Base-by-base conservation (phyloP, 1,140 invertebrate genomes). In the Radopholus similis region DNA sequence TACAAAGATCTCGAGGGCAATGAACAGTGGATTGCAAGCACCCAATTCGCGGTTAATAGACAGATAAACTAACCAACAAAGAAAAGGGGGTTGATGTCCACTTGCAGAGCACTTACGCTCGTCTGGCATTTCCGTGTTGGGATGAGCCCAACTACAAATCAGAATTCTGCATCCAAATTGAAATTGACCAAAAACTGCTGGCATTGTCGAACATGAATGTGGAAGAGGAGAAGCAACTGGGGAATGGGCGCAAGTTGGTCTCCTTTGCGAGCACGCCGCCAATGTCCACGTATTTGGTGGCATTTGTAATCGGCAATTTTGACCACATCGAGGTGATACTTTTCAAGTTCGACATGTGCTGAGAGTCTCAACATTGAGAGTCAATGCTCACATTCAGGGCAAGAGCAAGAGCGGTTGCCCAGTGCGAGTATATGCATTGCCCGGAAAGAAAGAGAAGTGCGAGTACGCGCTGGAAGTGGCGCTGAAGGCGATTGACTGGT, bases 111-210 rank as follows among this genome's bases (percentile, higher is more conserved):
- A 82, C 75, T 11, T 80, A 77, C 60, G 95, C 95, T 0, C 86
- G 95, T 18, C 88, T 89, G 64, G 92, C 93, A 0, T 98, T 97
- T 81, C 93, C 94, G 0, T 95, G 93, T 82, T 95, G 95, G 82
- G 95, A 97, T 84, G 94, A 97, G 82, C 94, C 95, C 0, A 87
- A 88, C 37, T 89, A 95, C 75, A 97, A 97, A 85, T 90, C 93
- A 0, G 88, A 88, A 66, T 97, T 90, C 85, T 85, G 81, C 15
- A 76, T 86, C 5, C 83, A 77, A 30, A 68, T 87, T 1, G 77
- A 71, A 55, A 78, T 81, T 11, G 78, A 78, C 30, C 37, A 68
- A 18, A 53, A 67, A 2, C 59, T 80, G 2, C 79, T 72, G 13
- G 79, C 79, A 15, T 73, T 81, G 4, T 81, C 78, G 2, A 81